Evolutionary conservation across 2,797 vertebrate genomes (phyloP).

Genomic region (Linurgus olivaceus): DNA sequence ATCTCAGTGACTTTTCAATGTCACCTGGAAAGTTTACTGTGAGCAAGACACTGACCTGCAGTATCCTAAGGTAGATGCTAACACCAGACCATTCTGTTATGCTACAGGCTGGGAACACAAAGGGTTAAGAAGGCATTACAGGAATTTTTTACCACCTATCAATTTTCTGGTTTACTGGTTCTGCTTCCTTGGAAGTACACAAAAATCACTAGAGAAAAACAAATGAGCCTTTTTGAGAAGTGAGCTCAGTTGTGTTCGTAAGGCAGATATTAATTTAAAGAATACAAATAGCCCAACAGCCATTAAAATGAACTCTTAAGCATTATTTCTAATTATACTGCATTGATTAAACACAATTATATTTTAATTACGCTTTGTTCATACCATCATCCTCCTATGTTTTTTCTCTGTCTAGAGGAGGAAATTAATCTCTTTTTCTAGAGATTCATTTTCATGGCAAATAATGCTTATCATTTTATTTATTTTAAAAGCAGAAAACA

Average conservation of each 20-base stretch:
- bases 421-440: background rate
- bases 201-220: background rate
- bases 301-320: conserved; percentile 22
- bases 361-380: conserved; percentile 44
- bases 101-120: background rate
- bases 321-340: conserved; percentile 27
- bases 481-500: conserved; percentile 26
- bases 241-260: background rate
- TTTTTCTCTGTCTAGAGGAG: background rate
- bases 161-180: background rate
- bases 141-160: background rate
- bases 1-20: background rate
- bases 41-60: background rate
- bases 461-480: conserved; percentile 19
- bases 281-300: conserved; percentile 29
- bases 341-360: conserved; percentile 46
- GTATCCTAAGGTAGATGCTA: background rate
- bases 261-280: conserved; percentile 54
- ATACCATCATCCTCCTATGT: background rate
- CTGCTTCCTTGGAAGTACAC: background rate
- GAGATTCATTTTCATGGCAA: background rate
- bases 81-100: background rate
- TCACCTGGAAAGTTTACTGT: background rate
- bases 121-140: background rate
- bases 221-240: background rate